Base-by-base conservation (phyloP, 2,113 vertebrate genomes). In the Cottus gobio region DNA sequence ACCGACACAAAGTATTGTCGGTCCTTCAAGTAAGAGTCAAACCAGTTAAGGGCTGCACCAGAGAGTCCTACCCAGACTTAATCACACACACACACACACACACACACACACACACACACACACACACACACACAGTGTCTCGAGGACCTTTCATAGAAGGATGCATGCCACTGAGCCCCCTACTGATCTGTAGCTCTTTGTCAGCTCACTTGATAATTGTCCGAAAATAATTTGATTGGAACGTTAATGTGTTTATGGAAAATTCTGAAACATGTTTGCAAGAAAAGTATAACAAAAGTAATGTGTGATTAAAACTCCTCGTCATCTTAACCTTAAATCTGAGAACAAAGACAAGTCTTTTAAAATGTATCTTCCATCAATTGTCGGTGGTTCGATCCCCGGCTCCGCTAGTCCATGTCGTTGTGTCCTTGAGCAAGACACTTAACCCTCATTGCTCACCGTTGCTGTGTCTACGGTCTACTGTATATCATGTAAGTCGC, bases 71-170 rank as follows among this genome's bases (percentile, higher is more conserved):
- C n/a, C n/a, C n/a, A n/a, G n/a, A n/a, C n/a, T n/a, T n/a, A n/a
- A n/a, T n/a, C n/a, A n/a, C n/a, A n/a, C n/a, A n/a, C n/a, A n/a
- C n/a, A n/a, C n/a, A n/a, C n/a, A n/a, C 31, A 68, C 56, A 57
- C 26, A 58, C 56, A 58, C 56, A 58, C 11, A 11, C 31, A 50
- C 18, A 56, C 26, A 66, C 42, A 69, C 52, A 67, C 39, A 60
- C 56, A 77, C 54, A 61, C 20, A 68, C 18, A 48, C 26, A 50
- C 44, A 61, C 3, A 70, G 52, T 9, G 37, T 72, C 24, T 22
- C 30, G 11, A 46, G 50, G 62, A 31, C 48, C 15, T 26, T 34
- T 36, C 24, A 16, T 28, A 48, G 28, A 74, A 13, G 44, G 20
- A 46, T 46, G 39, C 61, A 57, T 36, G 42, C 5, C 26, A 66